phyloP scores from a whole-genome alignment of 2,113 vertebrate genomes.

The Fregata magnificens region DNA sequence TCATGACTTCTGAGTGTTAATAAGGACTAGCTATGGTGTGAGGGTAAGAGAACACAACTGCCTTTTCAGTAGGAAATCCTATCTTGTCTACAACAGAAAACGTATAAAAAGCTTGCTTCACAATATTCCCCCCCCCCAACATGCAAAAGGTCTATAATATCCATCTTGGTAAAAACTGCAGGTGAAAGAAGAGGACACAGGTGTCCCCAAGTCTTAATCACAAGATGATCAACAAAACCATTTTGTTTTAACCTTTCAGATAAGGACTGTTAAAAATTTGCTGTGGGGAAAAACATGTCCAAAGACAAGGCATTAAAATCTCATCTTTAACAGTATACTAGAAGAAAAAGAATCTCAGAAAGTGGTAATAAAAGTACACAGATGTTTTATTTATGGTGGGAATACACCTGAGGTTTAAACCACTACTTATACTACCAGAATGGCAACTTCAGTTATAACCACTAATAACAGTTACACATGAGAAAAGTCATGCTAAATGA shows the following conservation, averaged over 20 bases:
- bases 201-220: not conserved
- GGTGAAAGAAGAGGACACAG: not conserved
- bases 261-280: not conserved
- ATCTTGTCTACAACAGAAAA: not conserved
- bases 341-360: not conserved
- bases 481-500: not conserved
- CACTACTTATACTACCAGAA: not conserved
- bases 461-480: not conserved
- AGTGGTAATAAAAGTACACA: not conserved
- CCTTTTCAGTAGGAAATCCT: not conserved
- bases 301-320: not conserved
- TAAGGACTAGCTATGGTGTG: not conserved
- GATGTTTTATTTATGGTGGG: not conserved
- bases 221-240: not conserved
- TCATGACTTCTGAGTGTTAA: not conserved
- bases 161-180: not conserved
- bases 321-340: not conserved
- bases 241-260: not conserved
- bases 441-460: not conserved
- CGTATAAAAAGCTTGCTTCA: not conserved
- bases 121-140: not conserved
- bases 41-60: not conserved
- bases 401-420: not conserved
- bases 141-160: not conserved
- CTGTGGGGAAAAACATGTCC: not conserved